Percentiles rank a stretch among this genome's conserved stretches.
Conservation (phyloP, 2,888 invertebrate species). For the Selenia dentaria region DNA sequence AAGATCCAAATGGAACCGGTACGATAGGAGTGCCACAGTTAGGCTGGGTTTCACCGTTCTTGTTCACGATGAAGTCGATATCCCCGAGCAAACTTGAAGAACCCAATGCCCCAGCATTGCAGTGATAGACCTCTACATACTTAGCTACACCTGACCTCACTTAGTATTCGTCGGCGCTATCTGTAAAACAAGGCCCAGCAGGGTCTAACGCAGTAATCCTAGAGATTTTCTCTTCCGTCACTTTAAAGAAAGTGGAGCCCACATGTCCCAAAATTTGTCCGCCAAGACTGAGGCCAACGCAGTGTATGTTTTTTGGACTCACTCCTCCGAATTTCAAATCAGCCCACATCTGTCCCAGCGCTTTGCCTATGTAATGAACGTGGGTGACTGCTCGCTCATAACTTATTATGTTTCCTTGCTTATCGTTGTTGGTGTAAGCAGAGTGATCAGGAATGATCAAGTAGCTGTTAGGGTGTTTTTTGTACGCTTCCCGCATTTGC, state of each 20-base stretch:
- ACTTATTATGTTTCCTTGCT: constrained; percentile 56
- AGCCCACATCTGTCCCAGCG: constrained; percentile 58
- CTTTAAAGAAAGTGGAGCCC: constrained; percentile 55
- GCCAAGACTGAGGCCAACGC: constrained; percentile 75
- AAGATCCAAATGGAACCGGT: constrained; percentile 63
- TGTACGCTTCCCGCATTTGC: constrained; percentile 61
- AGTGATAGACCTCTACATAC: constrained; percentile 86
- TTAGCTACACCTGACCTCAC: constrained; percentile 82
- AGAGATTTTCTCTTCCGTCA: constrained; percentile 55
- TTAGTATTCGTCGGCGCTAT: constrained; percentile 66
- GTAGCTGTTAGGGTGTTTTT: constrained; percentile 63
- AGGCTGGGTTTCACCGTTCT: constrained; percentile 83
- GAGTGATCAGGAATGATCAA: constrained; percentile 74
- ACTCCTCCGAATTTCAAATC: constrained; percentile 55
- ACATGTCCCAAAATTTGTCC: constrained; percentile 67
- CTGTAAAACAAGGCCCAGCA: constrained; percentile 74
- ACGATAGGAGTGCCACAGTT: constrained; percentile 71
- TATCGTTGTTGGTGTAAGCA: constrained; percentile 63
- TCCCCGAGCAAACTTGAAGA: constrained; percentile 79
- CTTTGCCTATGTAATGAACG: constrained; percentile 69
- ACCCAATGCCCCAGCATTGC: constrained; percentile 82
- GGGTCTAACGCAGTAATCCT: constrained; percentile 73
- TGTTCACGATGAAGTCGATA: constrained; percentile 85
- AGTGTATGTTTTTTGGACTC: constrained; percentile 62
- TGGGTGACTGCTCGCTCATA: constrained; percentile 71